Percentiles rank a stretch among this genome's conserved stretches.
Conservation (phyloP, 2,113 vertebrate genomes). For the Oncorhynchus gorbuscha region DNA sequence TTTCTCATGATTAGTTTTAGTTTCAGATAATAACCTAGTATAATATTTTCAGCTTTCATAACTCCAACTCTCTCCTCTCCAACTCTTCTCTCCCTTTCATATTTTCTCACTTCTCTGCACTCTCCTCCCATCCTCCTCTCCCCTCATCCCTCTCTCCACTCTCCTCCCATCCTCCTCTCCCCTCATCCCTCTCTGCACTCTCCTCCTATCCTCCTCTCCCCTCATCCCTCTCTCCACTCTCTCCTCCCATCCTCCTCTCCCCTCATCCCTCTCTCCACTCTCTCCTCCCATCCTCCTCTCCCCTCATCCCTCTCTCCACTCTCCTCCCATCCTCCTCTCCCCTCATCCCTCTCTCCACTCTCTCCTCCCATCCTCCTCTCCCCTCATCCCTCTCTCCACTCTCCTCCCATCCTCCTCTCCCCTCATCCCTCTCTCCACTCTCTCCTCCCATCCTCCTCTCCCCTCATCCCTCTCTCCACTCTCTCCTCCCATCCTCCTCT, state of each 20-base stretch:
- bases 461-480: not conserved
- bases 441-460: conserved; percentile 22
- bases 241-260: conserved; percentile 24
- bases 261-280: conserved; percentile 9
- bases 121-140: not conserved
- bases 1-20: too few relatives aligned
- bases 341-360: conserved; percentile 9
- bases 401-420: conserved; percentile 32
- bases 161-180: conserved; percentile 24
- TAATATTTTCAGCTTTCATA: not conserved
- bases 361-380: conserved; percentile 25
- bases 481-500: conserved; percentile 8
- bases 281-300: conserved; percentile 25
- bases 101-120: not conserved
- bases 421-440: conserved; percentile 10
- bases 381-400: not conserved
- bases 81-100: not conserved
- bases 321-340: conserved; percentile 32
- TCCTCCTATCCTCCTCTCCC: conserved; percentile 26
- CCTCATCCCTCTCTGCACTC: conserved; percentile 9
- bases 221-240: conserved; percentile 11
- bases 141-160: not conserved
- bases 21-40: too few relatives aligned
- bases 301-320: not conserved
- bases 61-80: not conserved